Evolutionary conservation across 2,113 vertebrate species (phyloP), one percentile per base, ranked within the genome.

Genomic region (Mus pahari): DNA sequence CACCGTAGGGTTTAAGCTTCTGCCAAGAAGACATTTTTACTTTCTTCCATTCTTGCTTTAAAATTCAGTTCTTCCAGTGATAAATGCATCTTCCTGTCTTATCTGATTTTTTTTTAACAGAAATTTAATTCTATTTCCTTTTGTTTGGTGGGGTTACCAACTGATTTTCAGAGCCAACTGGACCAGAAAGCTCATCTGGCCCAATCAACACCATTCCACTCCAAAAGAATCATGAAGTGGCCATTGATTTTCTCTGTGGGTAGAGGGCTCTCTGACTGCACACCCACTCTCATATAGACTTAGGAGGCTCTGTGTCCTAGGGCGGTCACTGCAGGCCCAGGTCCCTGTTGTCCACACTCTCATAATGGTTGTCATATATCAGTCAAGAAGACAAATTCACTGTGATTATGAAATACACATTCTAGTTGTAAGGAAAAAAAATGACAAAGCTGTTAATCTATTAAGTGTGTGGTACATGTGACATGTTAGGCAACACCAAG

Each of bases 11-110:
- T 11, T 75, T 91, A 7, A 33, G 8, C 28, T 31, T 82, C 2
- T 62, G 3, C 19, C 82, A 70, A 48, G 62, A 70, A 90, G 42
- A 22, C 55, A 81, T 58, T 93, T 94, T 96, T 48, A 77, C n/a
- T 91, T 95, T 75, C 42, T 6, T 94, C 53, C 14, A 36, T 14
- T n/a, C 42, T 33, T 82, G 36, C 71, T 78, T 4, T 55, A 94
- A 81, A 90, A 66, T 91, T 87, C 58, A 86, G 33, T 82, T 91
- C 10, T 86, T 20, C 53, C 66, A 33, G 26, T 74, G 66, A 53
- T 82, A 70, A 86, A 87, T 48, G 33, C 0, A 5, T 62, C 14
- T 94, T 78, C 28, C 5, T 71, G 7, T 22, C 60, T 84, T 55
- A 39, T 39, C 19, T 17, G 33, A 48, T 14, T 45, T 14, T 75